Evolutionary conservation across 2,113 vertebrate genomes (phyloP), one percentile per base, ranked within the genome.

Genomic region (Gambusia holbrooki): DNA sequence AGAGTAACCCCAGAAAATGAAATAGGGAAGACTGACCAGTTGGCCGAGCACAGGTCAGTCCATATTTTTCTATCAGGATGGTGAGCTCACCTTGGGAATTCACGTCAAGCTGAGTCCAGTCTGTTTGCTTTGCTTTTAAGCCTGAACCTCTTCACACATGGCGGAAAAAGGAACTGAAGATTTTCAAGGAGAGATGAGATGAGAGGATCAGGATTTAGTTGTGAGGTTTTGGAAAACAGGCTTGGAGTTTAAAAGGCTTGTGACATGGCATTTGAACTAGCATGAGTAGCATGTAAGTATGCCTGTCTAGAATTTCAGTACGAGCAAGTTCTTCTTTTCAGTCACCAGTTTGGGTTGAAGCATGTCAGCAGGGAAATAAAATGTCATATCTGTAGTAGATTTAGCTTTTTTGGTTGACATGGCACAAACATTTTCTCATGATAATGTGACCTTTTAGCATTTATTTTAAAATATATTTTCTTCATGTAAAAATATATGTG

Each of bases 11-110:
- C 54, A 60, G 79, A 83, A 85, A 81, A 88, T 89, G 81, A 88
- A 86, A 80, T 86, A 87, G 84, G 86, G 75, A 74, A 76, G 77
- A 76, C 79, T 85, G 88, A 89, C 73, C 80, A 79, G 84, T 51
- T 87, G 66, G 0, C 71, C 61, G 79, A 83, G 74, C 84, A 81
- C 85, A 71, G 86, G 81, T 89, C 87, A 81, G 77, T 82, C 81
- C 77, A 83, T 80, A 83, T 91, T 87, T 90, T 66, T 79, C 84
- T 80, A 85, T 80, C 67, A 30, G 70, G 58, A 70, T 77, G 79
- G 85, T 76, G 69, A 80, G 80, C 62, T 74, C 86, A 83, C 82
- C 84, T 76, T 65, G 85, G 86, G 88, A 90, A 81, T 88, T 84
- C 77, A 84, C n/a, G 69, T 87, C 45, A 48, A 48, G 45, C 80